Evolutionary conservation across 1,140 invertebrate genomes (phyloP), one percentile per base, ranked within the genome.

Genomic region (Saxidomus purpurata): DNA sequence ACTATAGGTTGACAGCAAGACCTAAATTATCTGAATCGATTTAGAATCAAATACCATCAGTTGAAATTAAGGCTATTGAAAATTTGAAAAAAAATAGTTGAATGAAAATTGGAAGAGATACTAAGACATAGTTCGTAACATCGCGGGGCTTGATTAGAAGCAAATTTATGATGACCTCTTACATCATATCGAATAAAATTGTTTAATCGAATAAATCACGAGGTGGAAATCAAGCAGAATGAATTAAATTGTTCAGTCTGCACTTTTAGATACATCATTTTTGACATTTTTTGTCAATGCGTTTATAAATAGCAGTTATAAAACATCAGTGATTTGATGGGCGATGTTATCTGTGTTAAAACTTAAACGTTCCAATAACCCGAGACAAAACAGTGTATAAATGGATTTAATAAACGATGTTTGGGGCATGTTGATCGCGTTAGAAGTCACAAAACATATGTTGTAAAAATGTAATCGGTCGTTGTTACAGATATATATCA

Each of bases 371-470:
- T 28, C 59, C 59, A 63, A 63, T 28, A 28, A 63, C 15, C 8
- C 25, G n/a, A 11, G n/a, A 63, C 59, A 63, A 63, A 28, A n/a
- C 6, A 4, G 28, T 25, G 25, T 25, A 28, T 63, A 25, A 63
- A n/a, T n/a, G 59, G 59, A 28, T 63, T 63, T 63, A 28, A 8
- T n/a, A 9, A 63, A 9, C n/a, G 19, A 63, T n/a, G 25, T 63
- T 63, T 63, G 59, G 59, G 59, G 59, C 15, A 63, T 63, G 25
- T 28, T 28, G n/a, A 63, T 63, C 59, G 25, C n/a, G 19, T 63
- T 63, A 28, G n/a, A 28, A 63, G 19, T 28, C 25, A 63, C 59
- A 63, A 63, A 63, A 63, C 59, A 63, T 63, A 63, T 63, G 59
- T 63, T 63, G 22, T 63, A 63, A 19, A 63, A 63, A 63, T 63